Base-by-base conservation (phyloP, 2,113 vertebrate genomes). In the Haemorhous mexicanus region DNA sequence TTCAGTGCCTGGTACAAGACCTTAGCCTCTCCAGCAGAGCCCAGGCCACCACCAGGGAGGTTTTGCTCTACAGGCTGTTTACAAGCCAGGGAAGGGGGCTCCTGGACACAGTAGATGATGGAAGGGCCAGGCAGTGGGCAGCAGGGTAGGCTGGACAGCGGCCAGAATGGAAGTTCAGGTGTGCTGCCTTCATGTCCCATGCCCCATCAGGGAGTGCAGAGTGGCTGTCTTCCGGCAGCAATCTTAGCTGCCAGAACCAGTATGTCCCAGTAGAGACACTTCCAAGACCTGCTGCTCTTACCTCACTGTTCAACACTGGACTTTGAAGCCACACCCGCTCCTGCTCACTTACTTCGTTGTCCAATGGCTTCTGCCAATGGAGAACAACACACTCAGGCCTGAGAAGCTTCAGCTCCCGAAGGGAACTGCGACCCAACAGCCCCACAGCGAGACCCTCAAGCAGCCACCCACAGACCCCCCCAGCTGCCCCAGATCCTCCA, bases 321-420 rank as follows among this genome's bases (percentile, higher is more conserved):
- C 8, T 32, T 52, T 2, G 1, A 17, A 78, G 37, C 18, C 0
- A 1, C 59, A 62, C 26, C 8, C 28, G 17, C 37, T 23, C 32
- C 27, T 52, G 11, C 30, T 41, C 24, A 2, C 30, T 22, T 43
- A n/a, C 14, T 18, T 63, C 4, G 0, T 33, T 5, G 4, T 43
- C 47, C 19, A 47, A 43, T 1, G 0, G 35, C 30, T 52, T 78
- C 18, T 43, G 75, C 37, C 37, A 64, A n/a, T 10, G 37, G 18
- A 52, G 1, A 0, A 50, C 3, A 0, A 27, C 23, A 63, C 18
- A 13, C 11, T 43, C 6, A 7, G 15, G 43, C 55, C 33, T 59
- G 26, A 59, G 43, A 47, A 75, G 26, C 15, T 59, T 19, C 33
- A 46, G 33, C 32, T 35, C 52, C 50, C 5, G 1, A 35, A 46